Evolutionary conservation across 1,140 invertebrate genomes (phyloP).

Genomic region (Chlorops oryzae): DNA sequence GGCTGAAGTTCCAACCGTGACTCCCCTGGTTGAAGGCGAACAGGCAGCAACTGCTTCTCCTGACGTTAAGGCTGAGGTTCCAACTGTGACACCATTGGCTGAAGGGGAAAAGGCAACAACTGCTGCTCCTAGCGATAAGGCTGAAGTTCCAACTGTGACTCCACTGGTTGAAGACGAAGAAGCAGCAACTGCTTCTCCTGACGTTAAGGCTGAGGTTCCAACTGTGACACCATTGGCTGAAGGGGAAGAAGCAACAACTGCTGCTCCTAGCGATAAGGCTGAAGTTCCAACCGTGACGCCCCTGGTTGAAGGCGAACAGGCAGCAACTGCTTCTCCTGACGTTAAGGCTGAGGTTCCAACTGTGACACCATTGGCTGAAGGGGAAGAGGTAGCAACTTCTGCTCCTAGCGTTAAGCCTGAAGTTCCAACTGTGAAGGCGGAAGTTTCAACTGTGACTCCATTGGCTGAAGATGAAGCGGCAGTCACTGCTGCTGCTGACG

Average conservation of each 20-base stretch:
- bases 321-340: too few species aligned
- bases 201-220: conserved; percentile 6
- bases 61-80: not conserved
- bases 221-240: conserved; percentile 8
- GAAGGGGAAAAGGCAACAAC: conserved; percentile 1
- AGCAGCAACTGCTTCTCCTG: conserved; percentile 7
- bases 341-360: too few species aligned
- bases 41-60: not conserved
- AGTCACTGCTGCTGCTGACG: conserved; percentile 3
- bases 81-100: not conserved
- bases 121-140: not conserved
- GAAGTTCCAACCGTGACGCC: conserved; percentile 11
- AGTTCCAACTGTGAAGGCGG: too few species aligned
- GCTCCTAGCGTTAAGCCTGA: not conserved
- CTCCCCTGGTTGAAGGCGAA: too few species aligned
- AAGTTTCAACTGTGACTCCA: not conserved
- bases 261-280: conserved; percentile 8
- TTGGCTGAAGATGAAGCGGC: conserved; percentile 13
- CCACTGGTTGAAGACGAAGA: not conserved
- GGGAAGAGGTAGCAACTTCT: conserved; percentile 2
- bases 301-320: not conserved
- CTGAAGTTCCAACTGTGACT: not conserved
- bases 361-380: not conserved
- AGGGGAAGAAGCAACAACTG: conserved; percentile 2
- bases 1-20: not conserved